A percentile compares a stretch with the other conserved stretches of the same genome.
Evolutionary conservation across 2,797 vertebrate species (phyloP).

Genomic region (Cryptoblepharus egeriae): DNA sequence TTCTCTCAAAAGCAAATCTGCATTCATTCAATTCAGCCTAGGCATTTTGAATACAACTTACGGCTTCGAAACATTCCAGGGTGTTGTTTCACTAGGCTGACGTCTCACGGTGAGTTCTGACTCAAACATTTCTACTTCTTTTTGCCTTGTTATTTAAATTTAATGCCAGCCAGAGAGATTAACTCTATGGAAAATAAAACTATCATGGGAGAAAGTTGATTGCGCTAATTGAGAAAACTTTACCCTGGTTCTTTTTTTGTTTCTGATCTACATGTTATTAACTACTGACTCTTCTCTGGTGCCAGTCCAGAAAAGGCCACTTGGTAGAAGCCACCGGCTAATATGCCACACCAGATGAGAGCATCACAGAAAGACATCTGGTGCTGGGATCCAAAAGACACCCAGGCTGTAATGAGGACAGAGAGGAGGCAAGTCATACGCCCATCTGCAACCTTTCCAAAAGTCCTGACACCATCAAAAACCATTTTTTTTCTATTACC

Average conservation of each 20-base stretch:
- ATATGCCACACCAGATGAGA: neutral
- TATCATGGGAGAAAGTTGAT: neutral
- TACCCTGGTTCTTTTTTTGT: neutral
- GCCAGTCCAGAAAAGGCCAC: neutral
- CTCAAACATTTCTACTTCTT: neutral
- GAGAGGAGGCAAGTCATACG: accelerated
- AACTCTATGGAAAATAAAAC: neutral
- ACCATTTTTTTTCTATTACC: neutral
- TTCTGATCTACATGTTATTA: neutral
- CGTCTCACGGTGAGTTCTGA: neutral
- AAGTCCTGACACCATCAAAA: neutral
- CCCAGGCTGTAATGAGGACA: neutral
- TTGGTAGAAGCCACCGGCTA: conserved; percentile 13
- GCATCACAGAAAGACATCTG: neutral
- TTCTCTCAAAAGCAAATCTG: neutral
- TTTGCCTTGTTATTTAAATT: accelerated
- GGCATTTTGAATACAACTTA: neutral
- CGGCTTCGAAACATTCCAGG: neutral
- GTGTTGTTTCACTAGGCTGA: neutral
- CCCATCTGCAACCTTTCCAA: neutral
- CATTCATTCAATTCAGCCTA: neutral
- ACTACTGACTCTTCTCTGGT: neutral
- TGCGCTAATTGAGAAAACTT: neutral
- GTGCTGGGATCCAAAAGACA: accelerated
- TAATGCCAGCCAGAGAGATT: neutral